These are phyloP conservation scores for Percina caprodes DNA, from an alignment of 2,113 vertebrate species.

Conservation along the genomic window DNA sequence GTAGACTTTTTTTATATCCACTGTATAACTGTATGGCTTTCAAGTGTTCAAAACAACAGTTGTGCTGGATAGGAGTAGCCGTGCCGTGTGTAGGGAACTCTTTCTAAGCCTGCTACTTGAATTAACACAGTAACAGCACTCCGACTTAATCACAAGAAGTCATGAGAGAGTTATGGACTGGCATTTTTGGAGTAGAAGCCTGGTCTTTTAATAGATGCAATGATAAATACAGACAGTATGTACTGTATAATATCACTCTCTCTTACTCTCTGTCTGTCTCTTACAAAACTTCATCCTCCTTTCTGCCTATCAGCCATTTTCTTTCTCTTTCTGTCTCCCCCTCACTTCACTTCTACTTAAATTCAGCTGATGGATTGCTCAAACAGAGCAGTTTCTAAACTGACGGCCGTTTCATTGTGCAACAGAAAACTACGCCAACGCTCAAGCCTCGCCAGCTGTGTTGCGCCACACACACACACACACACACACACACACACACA, in stretches of 20 bases:
- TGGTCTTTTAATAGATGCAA: background rate
- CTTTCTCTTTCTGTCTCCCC: background rate
- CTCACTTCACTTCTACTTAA: constrained; percentile 34
- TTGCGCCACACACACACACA: constrained; percentile 29
- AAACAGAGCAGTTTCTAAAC: constrained; percentile 23
- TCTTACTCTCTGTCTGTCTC: background rate
- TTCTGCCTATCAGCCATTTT: background rate
- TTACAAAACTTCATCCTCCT: background rate
- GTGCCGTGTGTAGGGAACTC: background rate
- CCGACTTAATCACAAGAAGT: background rate
- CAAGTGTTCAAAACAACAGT: background rate
- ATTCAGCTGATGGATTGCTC: constrained; percentile 51
- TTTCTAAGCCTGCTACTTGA: background rate
- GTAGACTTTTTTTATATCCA: too few relatives aligned
- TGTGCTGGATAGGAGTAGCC: too few relatives aligned
- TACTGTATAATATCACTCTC: background rate
- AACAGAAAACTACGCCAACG: constrained; percentile 39
- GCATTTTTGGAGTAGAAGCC: background rate
- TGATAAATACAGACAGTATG: constrained; percentile 6
- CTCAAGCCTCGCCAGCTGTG: constrained; percentile 53
- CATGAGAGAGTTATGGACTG: background rate
- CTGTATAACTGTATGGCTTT: too few relatives aligned
- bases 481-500: constrained; percentile 13
- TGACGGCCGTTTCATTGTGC: constrained; percentile 48
- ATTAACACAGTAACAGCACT: background rate